Percentiles rank a stretch among this genome's conserved stretches.
These are phyloP conservation scores for Ifrita kowaldi DNA, from an alignment of 2,113 vertebrate species.

Conservation along the genomic window DNA sequence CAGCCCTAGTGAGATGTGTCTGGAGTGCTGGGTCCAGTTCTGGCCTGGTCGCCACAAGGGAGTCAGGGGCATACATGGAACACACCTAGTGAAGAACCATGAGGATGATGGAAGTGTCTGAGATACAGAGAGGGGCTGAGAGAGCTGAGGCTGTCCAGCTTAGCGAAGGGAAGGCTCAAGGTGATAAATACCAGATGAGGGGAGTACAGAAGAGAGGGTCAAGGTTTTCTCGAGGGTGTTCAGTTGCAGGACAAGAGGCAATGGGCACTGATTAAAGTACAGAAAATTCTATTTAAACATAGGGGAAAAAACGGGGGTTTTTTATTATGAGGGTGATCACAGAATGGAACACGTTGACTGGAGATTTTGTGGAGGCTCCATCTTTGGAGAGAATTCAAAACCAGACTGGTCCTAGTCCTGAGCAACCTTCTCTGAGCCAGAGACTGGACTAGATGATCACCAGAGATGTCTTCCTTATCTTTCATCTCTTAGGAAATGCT, in stretches of 20 bases:
- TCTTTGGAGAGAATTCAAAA: neutral
- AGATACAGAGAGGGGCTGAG: neutral
- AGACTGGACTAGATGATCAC: neutral
- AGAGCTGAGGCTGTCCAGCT: neutral
- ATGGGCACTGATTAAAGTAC: neutral
- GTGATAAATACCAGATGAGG: neutral
- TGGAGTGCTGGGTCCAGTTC: neutral
- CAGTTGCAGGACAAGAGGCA: neutral
- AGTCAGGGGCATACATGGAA: neutral
- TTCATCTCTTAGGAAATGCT: neutral
- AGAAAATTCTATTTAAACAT: neutral
- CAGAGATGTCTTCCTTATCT: neutral
- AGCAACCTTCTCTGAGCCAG: neutral
- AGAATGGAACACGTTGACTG: neutral
- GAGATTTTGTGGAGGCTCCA: neutral
- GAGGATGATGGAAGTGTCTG: neutral
- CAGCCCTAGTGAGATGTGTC: neutral
- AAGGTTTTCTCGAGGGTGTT: neutral
- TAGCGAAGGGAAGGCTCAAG: neutral
- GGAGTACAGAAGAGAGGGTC: neutral
- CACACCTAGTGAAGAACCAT: neutral
- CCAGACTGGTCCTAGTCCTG: neutral
- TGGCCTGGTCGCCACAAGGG: neutral
- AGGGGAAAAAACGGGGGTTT: fast-evolving
- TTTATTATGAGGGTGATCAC: neutral